Conservation (phyloP, 2,797 vertebrate genomes). For the Cossypha heuglini region DNA sequence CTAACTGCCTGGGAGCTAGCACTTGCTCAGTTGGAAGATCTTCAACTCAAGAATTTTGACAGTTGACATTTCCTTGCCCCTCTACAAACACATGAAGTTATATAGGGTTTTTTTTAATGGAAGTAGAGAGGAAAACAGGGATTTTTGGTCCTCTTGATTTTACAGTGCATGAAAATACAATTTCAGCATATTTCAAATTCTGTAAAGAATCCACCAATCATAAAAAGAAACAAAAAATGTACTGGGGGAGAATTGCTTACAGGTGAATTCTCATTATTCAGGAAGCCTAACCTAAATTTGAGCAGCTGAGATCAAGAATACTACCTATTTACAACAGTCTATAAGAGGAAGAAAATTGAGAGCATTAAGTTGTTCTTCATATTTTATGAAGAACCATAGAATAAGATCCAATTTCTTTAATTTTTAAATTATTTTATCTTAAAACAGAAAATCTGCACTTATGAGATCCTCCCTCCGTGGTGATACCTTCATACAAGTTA, state of each 20-base stretch:
- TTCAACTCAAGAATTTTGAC: background rate
- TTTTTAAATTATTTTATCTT: background rate
- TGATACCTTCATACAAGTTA: background rate
- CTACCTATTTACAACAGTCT: background rate
- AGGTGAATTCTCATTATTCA: background rate
- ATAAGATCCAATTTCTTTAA: background rate
- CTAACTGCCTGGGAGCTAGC: background rate
- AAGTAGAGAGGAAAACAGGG: background rate
- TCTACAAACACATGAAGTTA: background rate
- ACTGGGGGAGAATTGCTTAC: background rate
- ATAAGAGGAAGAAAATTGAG: background rate
- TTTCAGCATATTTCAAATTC: background rate
- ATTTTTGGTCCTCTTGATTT: background rate
- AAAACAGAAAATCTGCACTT: background rate
- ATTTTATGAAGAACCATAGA: background rate
- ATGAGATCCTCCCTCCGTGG: background rate
- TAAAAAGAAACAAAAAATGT: background rate
- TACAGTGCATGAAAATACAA: background rate
- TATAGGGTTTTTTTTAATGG: background rate
- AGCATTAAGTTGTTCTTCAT: background rate
- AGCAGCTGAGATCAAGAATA: background rate
- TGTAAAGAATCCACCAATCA: background rate
- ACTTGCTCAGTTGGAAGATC: background rate
- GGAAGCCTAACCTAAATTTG: background rate
- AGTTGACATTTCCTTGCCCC: background rate